A percentile compares a stretch with the other conserved stretches of the same genome.
Evolutionary conservation across 1,140 invertebrate species (phyloP).

Genomic region (Ceratoteleas bidentatus): DNA sequence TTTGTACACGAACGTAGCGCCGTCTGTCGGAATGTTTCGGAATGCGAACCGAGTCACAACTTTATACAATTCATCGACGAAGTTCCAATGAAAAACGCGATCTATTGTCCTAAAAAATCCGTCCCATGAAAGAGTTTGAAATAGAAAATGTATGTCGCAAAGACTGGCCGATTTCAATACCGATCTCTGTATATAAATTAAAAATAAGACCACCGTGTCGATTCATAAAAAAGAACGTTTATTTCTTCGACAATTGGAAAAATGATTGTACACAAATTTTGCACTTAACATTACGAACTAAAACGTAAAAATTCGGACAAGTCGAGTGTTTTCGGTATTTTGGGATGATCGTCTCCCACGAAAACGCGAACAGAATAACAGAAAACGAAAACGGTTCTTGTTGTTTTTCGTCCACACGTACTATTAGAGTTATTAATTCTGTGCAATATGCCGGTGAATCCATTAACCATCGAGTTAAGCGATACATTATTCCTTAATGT

Average conservation of each 20-base stretch:
- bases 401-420: conserved; percentile 31
- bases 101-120: no score
- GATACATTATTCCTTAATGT: conserved; percentile 73
- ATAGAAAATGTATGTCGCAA: background rate
- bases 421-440: conserved; percentile 57
- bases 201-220: background rate
- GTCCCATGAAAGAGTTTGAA: no score
- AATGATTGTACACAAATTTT: conserved; percentile 49
- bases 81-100: no score
- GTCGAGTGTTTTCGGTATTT: conserved; percentile 36
- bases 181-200: no score
- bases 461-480: conserved; percentile 70
- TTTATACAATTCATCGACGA: conserved; percentile 1
- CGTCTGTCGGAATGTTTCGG: background rate
- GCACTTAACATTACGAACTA: conserved; percentile 51
- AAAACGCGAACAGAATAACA: no score
- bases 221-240: conserved; percentile 57
- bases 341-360: no score
- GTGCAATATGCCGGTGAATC: conserved; percentile 64
- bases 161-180: background rate
- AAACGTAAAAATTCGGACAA: conserved; percentile 24
- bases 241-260: conserved; percentile 37
- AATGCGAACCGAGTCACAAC: background rate
- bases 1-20: conserved; percentile 75
- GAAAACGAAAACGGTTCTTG: conserved; percentile 18